A percentile compares a stretch with the other conserved stretches of the same genome.
Evolutionary conservation across 2,888 invertebrate species (phyloP).

Genomic region (Caenorhabditis sp.): DNA sequence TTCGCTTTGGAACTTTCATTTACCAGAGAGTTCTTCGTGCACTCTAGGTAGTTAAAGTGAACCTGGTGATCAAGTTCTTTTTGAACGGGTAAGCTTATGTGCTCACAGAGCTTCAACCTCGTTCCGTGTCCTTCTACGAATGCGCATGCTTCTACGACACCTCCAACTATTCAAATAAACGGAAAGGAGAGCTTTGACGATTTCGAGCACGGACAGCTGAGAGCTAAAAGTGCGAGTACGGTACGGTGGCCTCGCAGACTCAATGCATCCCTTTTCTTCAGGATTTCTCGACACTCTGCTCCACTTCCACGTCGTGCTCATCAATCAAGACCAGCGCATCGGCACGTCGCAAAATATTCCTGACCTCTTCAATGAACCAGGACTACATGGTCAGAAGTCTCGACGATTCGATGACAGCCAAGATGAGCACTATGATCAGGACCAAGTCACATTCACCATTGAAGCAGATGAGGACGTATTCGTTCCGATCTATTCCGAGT

Average conservation of each 20-base stretch:
- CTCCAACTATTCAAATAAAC: conserved; percentile 61
- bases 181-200: conserved; percentile 57
- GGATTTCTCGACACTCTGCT: not conserved
- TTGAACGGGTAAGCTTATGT: not conserved
- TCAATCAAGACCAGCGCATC: conserved; percentile 34
- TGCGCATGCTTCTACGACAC: conserved; percentile 45
- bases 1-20: too few species aligned
- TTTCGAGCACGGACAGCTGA: conserved; percentile 36
- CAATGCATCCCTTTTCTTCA: too few species aligned
- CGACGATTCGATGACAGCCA: conserved; percentile 59
- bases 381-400: conserved; percentile 53
- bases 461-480: conserved; percentile 71
- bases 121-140: conserved; percentile 36
- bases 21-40: too few species aligned
- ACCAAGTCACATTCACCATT: conserved; percentile 67
- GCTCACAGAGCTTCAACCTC: conserved; percentile 23
- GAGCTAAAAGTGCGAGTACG: conserved; percentile 54
- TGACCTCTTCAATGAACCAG: conserved; percentile 40
- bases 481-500: conserved; percentile 62
- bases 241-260: too few species aligned
- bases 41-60: too few species aligned
- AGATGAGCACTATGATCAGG: conserved; percentile 65
- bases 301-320: not conserved
- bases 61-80: too few species aligned
- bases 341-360: conserved; percentile 45